Evolutionary conservation across 2,113 vertebrate species (phyloP).

Genomic region (Taxidea taxus): DNA sequence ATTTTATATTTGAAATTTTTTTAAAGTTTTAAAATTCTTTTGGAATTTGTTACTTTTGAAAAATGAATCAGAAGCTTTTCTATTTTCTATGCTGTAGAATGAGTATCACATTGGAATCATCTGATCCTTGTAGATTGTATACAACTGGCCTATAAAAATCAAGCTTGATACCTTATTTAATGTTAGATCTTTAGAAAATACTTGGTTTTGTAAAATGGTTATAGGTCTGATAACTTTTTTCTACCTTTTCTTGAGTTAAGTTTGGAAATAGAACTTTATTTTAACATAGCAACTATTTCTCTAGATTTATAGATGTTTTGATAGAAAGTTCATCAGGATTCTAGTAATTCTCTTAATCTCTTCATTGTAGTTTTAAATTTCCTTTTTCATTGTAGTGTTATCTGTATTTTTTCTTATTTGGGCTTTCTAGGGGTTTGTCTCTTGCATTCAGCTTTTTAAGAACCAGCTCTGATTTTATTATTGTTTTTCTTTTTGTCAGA

Average conservation of each 20-base stretch:
- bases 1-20: conserved; percentile 9
- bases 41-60: conserved; percentile 40
- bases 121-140: background rate
- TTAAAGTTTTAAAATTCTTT: background rate
- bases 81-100: background rate
- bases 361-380: conserved; percentile 20
- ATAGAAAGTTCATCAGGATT: background rate
- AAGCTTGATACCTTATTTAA: background rate
- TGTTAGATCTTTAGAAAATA: conserved; percentile 2
- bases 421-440: background rate
- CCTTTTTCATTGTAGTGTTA: background rate
- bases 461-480: conserved; percentile 3
- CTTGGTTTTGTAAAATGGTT: background rate
- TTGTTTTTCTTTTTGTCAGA: background rate
- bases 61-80: background rate
- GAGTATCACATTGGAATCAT: background rate
- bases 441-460: conserved; percentile 29
- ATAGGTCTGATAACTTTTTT: background rate
- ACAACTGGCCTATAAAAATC: background rate
- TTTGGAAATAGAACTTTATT: background rate
- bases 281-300: background rate
- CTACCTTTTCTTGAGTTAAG: background rate
- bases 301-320: background rate
- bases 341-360: background rate
- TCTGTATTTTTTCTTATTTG: background rate